Base-by-base conservation (phyloP, 1,140 invertebrate genomes). In the Zaprionus africanus region DNA sequence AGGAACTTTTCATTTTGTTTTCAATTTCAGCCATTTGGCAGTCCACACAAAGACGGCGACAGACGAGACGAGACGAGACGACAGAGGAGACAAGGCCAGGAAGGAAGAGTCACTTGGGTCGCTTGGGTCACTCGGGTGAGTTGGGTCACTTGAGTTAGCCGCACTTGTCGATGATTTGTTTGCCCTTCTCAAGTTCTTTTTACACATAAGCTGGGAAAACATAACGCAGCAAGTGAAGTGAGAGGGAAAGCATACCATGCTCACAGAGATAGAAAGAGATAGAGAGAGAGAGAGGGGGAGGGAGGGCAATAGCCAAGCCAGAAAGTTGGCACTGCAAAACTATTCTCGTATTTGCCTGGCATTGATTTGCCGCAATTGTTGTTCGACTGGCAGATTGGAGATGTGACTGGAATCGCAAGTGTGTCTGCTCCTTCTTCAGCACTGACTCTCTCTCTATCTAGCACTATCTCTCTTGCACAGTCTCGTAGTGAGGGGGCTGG, bases 321-420 rank as follows among this genome's bases (percentile, higher is more conserved):
- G 46, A 49, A 49, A 49, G 46, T 49, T 49, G 46, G 46, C 46
- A 51, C 9, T 22, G 19, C n/a, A 51, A 51, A 51, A 24, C 46
- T 51, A 51, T 51, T 51, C 41, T 51, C n/a, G 41, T 46, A 46
- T 46, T 46, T 51, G 46, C 46, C 19, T 51, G 19, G 46, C 46
- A 51, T 51, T 51, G 46, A 51, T 51, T 51, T 51, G 46, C 19
- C 46, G 46, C 46, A 24, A 24, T 51, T 51, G 46, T 51, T 51
- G 46, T 19, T 51, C 19, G 19, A 51, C 19, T 51, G 19, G 46
- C 46, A 51, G 46, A 51, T 51, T 24, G 46, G 11, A 51, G 46
- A 51, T 51, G 46, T 51, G 46, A 51, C 46, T 51, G 19, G 17
- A 22, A 24, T 51, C 19, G 5, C 46, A 51, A 51, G 46, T 24